Evolutionary conservation across 2,888 invertebrate species (phyloP), one percentile per base, ranked within the genome.

Genomic region (Drosophila hawaiiensis): DNA sequence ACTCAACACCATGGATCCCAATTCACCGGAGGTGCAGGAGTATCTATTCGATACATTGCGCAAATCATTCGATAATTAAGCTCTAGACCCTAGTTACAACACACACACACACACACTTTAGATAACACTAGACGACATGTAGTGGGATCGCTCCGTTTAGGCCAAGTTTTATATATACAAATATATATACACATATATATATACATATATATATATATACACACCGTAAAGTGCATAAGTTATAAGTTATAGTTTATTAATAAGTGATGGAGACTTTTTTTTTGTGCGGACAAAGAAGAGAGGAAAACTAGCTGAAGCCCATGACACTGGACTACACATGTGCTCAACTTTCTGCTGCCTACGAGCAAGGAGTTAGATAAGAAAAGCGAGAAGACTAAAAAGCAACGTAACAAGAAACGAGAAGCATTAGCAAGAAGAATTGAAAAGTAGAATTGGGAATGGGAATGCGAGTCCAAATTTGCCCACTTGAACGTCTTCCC

Each of bases 11-110:
- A 93, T 95, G 92, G 95, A 95, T 82, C 94, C 95, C 35, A 94
- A 94, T 84, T 94, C 94, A 73, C 95, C 95, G 69, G 95, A 95
- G 89, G 95, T 95, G 73, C 95, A 96, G 52, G 96, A 96, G 87
- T 96, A 96, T 90, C 94, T 96, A 92, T 96, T 96, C 95, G 96
- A 96, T 88, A 95, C 95, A 62, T 93, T 96, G 86, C 94, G 95
- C 84, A 96, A 96, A 93, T 95, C 96, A 71, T 96, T 95, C 89
- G 95, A 95, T 92, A 95, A 94, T 85, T 90, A 88, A 73, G 68
- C 69, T 41, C 39, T 68, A 75, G 60, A 29, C 75, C 56, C 50
- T 56, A 65, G 49, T 25, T 62, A 41, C 50, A 31, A 33, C 25
- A 50, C 58, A 37, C 28, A 29, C 56, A 37, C 55, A 37, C n/a